Conservation (phyloP, 37 sponge, comb jelly and placozoan species). For the Tethya wilhelma region DNA sequence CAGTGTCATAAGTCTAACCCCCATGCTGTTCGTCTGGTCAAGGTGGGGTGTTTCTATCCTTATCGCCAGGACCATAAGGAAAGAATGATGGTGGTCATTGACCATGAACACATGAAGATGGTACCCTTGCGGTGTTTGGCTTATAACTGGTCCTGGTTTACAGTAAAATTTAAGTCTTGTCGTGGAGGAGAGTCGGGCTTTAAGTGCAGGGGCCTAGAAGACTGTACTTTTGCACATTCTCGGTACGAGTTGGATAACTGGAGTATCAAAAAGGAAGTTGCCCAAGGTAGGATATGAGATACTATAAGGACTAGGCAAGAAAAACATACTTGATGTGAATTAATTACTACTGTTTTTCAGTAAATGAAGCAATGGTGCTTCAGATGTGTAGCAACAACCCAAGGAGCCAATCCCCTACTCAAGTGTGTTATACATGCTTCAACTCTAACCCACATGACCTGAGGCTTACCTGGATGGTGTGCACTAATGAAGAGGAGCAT, state of each 20-base stretch:
- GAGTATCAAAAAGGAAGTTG: conserved; percentile 3
- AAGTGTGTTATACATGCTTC: conserved; percentile 8
- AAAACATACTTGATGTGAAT: background rate
- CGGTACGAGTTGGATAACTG: background rate
- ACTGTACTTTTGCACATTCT: conserved; percentile 5
- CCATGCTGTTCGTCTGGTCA: conserved; percentile 8
- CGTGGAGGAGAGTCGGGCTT: too few species aligned
- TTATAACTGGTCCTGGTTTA: background rate
- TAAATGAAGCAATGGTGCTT: background rate
- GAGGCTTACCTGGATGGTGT: conserved; percentile 23
- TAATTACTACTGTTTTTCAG: background rate
- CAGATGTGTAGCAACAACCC: background rate
- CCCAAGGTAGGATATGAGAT: background rate
- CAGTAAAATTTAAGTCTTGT: background rate
- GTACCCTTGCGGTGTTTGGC: background rate
- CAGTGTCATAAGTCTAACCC: conserved; percentile 13
- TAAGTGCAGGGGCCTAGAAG: background rate
- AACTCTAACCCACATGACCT: background rate
- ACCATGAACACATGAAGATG: conserved; percentile 5
- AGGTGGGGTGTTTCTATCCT: background rate
- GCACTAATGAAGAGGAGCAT: background rate
- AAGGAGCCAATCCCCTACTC: background rate
- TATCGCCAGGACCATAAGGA: background rate
- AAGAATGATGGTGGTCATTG: background rate
- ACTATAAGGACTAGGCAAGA: background rate